Evolutionary conservation across 2,113 vertebrate genomes (phyloP).

Genomic region (Hippolais icterina): DNA sequence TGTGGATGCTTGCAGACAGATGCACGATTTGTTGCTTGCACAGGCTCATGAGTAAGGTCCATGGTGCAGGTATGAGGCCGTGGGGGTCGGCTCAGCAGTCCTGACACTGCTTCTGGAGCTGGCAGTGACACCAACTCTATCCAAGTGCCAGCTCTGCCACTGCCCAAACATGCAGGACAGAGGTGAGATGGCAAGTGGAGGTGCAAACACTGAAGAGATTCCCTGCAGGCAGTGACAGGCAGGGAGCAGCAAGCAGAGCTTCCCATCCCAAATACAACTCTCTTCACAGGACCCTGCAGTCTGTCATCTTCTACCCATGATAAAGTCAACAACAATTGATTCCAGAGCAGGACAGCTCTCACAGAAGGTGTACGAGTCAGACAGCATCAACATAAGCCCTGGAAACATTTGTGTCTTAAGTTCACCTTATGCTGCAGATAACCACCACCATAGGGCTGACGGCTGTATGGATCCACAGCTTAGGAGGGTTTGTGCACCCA

Average conservation of each 20-base stretch:
- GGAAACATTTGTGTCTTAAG: not conserved
- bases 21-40: not conserved
- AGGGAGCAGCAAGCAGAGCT: not conserved
- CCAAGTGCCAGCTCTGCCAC: rapidly evolving
- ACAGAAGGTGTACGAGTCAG: rapidly evolving
- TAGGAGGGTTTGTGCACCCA: not conserved
- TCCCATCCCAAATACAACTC: not conserved
- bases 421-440: not conserved
- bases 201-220: not conserved
- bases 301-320: not conserved
- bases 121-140: not conserved
- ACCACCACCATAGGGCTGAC: rapidly evolving
- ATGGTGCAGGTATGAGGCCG: rapidly evolving
- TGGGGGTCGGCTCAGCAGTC: not conserved
- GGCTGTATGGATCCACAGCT: not conserved
- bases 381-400: not conserved
- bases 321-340: rapidly evolving
- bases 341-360: not conserved
- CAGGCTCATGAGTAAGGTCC: not conserved
- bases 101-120: rapidly evolving
- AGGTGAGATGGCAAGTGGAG: not conserved
- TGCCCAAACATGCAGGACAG: rapidly evolving
- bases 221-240: not conserved
- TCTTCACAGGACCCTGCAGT: not conserved
- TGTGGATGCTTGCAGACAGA: rapidly evolving